Conservation (phyloP, 35 echinoderm and acorn worm species). For the Amphiura filiformis region DNA sequence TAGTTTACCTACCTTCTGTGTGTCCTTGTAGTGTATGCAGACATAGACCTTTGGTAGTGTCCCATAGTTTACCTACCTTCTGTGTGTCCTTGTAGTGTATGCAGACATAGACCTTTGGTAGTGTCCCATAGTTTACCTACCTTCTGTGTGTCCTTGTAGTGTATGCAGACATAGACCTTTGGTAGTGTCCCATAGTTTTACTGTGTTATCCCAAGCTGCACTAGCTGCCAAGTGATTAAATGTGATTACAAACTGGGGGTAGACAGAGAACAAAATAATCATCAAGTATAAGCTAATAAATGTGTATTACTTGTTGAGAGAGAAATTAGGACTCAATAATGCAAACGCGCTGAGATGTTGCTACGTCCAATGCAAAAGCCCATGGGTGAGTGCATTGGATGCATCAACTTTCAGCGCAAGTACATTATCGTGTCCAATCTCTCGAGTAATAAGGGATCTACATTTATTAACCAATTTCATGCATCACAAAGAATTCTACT, state of each 20-base stretch:
- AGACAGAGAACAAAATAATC: neutral
- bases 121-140: slow-evolving; percentile 57
- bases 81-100: slow-evolving; percentile 5
- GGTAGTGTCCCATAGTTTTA: slow-evolving; percentile 62
- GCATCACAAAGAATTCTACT: too few relatives aligned
- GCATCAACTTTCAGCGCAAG: too few relatives aligned
- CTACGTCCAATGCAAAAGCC: too few relatives aligned
- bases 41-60: slow-evolving; percentile 62
- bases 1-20: slow-evolving; percentile 56
- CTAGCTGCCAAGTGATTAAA: slow-evolving; percentile 13
- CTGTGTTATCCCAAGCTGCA: slow-evolving; percentile 59
- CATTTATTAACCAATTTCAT: too few relatives aligned
- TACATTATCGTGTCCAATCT: too few relatives aligned
- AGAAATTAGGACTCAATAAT: too few relatives aligned
- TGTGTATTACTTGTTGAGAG: too few relatives aligned
- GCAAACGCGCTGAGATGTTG: too few relatives aligned
- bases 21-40: slow-evolving; percentile 65
- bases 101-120: slow-evolving; percentile 44
- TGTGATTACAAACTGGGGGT: neutral
- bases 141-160: slow-evolving; percentile 69
- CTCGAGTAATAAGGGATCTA: too few relatives aligned
- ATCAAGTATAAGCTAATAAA: too few relatives aligned
- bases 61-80: slow-evolving; percentile 53
- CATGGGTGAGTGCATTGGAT: too few relatives aligned
- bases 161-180: slow-evolving; percentile 70